Conservation (phyloP, 2,797 vertebrate genomes). For the Parambassis ranga region DNA sequence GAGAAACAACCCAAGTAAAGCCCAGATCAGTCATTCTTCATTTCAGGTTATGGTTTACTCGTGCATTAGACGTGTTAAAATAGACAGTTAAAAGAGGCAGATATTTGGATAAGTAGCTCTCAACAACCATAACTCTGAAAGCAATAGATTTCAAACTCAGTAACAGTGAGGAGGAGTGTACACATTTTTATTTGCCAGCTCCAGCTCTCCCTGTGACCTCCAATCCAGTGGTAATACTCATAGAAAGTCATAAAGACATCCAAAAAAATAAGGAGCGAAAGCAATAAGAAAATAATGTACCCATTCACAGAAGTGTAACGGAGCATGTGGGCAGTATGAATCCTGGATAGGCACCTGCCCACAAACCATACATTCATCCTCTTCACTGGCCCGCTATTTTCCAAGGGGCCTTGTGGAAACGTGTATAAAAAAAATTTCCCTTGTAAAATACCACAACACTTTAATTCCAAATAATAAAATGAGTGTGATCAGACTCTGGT, state of each 20-base stretch:
- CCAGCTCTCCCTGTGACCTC: slow-evolving; percentile 51
- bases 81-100: slow-evolving; percentile 35
- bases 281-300: slow-evolving; percentile 55
- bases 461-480: slow-evolving; percentile 73
- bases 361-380: slow-evolving; percentile 62
- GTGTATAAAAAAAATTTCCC: slow-evolving; percentile 56
- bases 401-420: slow-evolving; percentile 67
- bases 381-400: slow-evolving; percentile 52
- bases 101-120: slow-evolving; percentile 29
- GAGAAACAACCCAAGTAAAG: slow-evolving; percentile 16
- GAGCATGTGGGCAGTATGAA: slow-evolving; percentile 51
- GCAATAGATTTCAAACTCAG: slow-evolving; percentile 18
- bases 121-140: slow-evolving; percentile 13
- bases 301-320: slow-evolving; percentile 51
- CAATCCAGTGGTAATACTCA: slow-evolving; percentile 50
- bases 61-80: slow-evolving; percentile 25
- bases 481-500: slow-evolving; percentile 54
- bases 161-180: slow-evolving; percentile 55
- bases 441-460: slow-evolving; percentile 67
- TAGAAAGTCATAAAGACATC: slow-evolving; percentile 65
- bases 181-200: slow-evolving; percentile 21
- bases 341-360: slow-evolving; percentile 69
- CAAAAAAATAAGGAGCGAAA: slow-evolving; percentile 55
- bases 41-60: slow-evolving; percentile 20
- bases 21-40: slow-evolving; percentile 23